phyloP scores from a whole-genome alignment of 2,113 vertebrate species.

The Oriolus oriolus region DNA sequence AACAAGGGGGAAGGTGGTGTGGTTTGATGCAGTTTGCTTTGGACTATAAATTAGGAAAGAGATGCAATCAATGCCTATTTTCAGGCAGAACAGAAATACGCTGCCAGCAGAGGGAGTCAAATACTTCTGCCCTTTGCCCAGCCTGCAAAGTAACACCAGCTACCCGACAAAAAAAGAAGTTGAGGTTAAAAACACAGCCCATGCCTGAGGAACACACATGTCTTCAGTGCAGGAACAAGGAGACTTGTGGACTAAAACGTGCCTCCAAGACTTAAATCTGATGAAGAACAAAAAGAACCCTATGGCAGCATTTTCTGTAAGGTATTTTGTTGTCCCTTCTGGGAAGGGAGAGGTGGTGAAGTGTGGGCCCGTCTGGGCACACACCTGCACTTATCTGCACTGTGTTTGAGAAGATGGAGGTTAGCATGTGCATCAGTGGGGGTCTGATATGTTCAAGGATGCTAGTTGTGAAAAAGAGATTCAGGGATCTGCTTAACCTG shows the following conservation, averaged over 20 bases:
- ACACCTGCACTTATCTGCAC: accelerated
- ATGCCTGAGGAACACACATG: background rate
- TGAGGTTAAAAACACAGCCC: background rate
- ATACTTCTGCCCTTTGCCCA: background rate
- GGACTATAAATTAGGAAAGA: too few species aligned
- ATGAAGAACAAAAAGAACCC: background rate
- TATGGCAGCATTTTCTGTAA: background rate
- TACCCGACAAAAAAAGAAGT: accelerated
- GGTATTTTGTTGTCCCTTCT: background rate
- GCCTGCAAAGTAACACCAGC: background rate
- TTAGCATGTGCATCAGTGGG: background rate
- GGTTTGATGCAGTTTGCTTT: background rate
- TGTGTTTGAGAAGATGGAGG: background rate
- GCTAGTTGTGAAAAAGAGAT: background rate
- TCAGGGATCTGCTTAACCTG: background rate
- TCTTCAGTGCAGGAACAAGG: background rate
- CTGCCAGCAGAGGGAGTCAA: background rate
- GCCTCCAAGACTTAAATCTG: background rate
- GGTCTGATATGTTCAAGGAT: accelerated
- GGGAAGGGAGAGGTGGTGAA: background rate
- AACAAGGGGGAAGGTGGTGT: background rate
- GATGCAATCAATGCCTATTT: background rate
- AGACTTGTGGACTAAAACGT: background rate
- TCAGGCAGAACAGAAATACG: accelerated
- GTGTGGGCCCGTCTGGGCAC: accelerated